Evolutionary conservation across 1,140 invertebrate genomes (phyloP).

Genomic region (Bilobella aurantiaca): DNA sequence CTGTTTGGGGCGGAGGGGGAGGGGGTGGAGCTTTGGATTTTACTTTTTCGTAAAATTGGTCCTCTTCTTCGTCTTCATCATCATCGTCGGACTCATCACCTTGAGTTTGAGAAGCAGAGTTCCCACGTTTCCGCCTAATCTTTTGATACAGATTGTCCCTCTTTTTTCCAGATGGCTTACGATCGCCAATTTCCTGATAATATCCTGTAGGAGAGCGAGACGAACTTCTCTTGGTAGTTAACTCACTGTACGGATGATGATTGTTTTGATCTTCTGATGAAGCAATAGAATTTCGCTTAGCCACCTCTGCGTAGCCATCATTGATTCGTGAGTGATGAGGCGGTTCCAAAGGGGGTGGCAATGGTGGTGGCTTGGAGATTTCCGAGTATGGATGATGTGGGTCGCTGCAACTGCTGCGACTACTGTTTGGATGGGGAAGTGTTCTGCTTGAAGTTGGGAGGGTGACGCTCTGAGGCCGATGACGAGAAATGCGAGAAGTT

Average conservation of each 20-base stretch:
- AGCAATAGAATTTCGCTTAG: constrained; percentile 12
- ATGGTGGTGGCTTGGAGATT: not conserved
- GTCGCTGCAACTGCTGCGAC: too few relatives aligned
- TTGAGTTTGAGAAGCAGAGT: too few relatives aligned
- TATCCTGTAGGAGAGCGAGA: constrained; percentile 6
- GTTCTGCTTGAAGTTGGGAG: not conserved
- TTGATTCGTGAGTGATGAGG: constrained; percentile 16
- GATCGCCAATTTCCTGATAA: constrained; percentile 24
- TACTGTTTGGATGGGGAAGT: not conserved
- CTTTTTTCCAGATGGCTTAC: not conserved
- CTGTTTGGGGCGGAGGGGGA: not conserved
- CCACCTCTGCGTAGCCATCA: constrained; percentile 26
- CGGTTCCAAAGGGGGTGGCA: not conserved
- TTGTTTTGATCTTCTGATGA: constrained; percentile 1
- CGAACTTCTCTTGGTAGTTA: not conserved
- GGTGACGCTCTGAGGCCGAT: not conserved
- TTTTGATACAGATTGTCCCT: constrained; percentile 21
- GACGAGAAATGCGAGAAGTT: not conserved
- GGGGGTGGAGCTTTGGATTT: constrained; percentile 7
- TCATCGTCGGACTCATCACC: constrained; percentile 14
- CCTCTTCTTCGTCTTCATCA: constrained; percentile 26
- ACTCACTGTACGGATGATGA: constrained; percentile 1
- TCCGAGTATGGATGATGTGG: not conserved
- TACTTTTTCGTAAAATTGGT: constrained; percentile 32
- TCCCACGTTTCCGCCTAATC: constrained; percentile 15